A percentile compares a stretch with the other conserved stretches of the same genome.
Conservation (phyloP, 2,888 invertebrate genomes). For the Mylabris sibirica region DNA sequence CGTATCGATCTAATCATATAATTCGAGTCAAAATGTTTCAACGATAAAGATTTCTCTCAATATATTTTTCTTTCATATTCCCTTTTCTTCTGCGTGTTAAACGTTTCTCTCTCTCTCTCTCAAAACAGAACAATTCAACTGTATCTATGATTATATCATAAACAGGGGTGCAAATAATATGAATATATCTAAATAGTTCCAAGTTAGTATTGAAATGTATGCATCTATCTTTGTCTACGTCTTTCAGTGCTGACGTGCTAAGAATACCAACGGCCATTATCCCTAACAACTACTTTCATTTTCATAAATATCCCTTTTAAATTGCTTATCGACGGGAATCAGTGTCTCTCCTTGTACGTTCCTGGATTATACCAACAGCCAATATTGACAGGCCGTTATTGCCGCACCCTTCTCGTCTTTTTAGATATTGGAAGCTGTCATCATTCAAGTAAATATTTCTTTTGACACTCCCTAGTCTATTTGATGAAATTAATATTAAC, state of each 20-base stretch:
- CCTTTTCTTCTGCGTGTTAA: conserved; percentile 15
- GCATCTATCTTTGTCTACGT: conserved; percentile 32
- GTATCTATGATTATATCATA: conserved; percentile 43
- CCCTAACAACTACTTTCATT: conserved; percentile 55
- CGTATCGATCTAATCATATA: conserved; percentile 18
- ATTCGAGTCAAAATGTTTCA: conserved; percentile 19
- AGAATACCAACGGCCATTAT: conserved; percentile 51
- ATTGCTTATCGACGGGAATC: conserved; percentile 54
- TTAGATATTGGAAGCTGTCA: conserved; percentile 22
- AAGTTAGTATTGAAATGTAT: background rate
- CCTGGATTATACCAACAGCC: conserved; percentile 39
- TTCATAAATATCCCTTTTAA: conserved; percentile 57
- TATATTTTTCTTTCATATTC: conserved; percentile 8
- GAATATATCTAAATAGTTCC: conserved; percentile 44
- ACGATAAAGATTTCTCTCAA: conserved; percentile 13
- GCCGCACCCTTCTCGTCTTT: conserved; percentile 30
- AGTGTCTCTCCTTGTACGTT: conserved; percentile 39
- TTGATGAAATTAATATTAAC: conserved; percentile 6
- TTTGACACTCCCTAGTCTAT: conserved; percentile 14
- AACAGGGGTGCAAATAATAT: conserved; percentile 46
- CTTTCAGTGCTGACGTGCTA: conserved; percentile 48
- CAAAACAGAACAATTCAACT: conserved; percentile 52
- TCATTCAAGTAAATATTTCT: conserved; percentile 35
- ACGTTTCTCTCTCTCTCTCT: conserved; percentile 43
- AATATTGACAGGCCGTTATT: conserved; percentile 44